These are phyloP conservation scores for Leucania comma DNA, from an alignment of 2,888 invertebrate genomes.

Conservation along the genomic window DNA sequence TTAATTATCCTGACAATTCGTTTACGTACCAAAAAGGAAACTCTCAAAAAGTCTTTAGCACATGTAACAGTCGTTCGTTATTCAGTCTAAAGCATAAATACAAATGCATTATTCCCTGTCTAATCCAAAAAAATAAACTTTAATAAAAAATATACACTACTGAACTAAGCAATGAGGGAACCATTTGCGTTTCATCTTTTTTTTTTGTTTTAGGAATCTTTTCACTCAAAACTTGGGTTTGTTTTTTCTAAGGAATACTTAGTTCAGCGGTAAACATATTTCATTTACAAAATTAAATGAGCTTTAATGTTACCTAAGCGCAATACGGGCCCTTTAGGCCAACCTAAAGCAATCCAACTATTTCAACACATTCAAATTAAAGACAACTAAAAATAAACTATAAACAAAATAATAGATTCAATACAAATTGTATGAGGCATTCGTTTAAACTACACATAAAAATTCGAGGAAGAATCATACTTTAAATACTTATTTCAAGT, in stretches of 20 bases:
- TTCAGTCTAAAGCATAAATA: constrained; percentile 81
- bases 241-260: constrained; percentile 14
- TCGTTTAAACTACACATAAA: constrained; percentile 45
- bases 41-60: constrained; percentile 82
- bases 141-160: constrained; percentile 30
- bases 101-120: constrained; percentile 82
- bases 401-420: constrained; percentile 61
- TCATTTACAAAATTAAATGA: constrained; percentile 44
- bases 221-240: not conserved
- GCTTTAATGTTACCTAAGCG: constrained; percentile 41
- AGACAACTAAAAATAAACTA: constrained; percentile 51
- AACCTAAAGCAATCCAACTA: constrained; percentile 40
- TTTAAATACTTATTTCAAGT: constrained; percentile 53
- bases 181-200: not conserved
- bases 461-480: constrained; percentile 65
- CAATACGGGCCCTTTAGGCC: constrained; percentile 27
- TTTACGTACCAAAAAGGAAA: constrained; percentile 67
- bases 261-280: constrained; percentile 42
- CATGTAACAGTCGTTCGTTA: constrained; percentile 79
- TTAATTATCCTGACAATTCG: constrained; percentile 39
- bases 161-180: constrained; percentile 38
- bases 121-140: constrained; percentile 61
- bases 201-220: not conserved
- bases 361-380: constrained; percentile 43
- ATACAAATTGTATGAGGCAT: constrained; percentile 62